Conservation (phyloP, 2,113 vertebrate genomes). For the Corythoichthys intestinalis region DNA sequence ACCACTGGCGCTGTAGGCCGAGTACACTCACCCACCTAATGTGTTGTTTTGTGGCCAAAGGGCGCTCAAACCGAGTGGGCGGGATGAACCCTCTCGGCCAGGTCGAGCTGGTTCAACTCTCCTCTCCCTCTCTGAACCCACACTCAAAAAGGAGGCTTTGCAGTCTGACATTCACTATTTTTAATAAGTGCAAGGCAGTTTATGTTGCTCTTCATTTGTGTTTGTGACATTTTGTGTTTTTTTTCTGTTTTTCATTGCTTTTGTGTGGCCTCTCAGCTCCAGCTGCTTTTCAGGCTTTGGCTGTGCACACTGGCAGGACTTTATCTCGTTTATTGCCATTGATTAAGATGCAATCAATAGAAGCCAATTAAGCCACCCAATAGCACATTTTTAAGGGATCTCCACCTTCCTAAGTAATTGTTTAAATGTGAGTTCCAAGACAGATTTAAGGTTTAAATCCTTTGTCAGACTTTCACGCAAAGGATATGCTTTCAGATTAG, state of each 20-base stretch:
- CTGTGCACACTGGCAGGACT: slow-evolving; percentile 46
- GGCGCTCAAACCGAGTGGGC: slow-evolving; percentile 46
- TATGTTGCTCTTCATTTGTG: slow-evolving; percentile 26
- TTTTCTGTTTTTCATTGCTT: slow-evolving; percentile 45
- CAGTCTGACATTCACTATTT: background rate
- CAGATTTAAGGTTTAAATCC: background rate
- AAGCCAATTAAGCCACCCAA: too few relatives aligned
- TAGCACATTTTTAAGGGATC: too few relatives aligned
- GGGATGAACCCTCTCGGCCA: slow-evolving; percentile 30
- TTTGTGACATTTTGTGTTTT: slow-evolving; percentile 43
- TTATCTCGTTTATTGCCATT: background rate
- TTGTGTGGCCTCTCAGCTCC: slow-evolving; percentile 58
- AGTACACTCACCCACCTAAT: background rate
- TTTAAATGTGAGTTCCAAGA: background rate
- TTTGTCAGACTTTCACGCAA: too few relatives aligned
- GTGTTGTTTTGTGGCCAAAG: background rate
- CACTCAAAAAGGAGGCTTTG: slow-evolving; percentile 2
- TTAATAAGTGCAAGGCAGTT: background rate
- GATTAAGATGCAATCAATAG: too few relatives aligned
- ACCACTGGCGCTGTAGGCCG: background rate
- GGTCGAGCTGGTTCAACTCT: slow-evolving; percentile 38
- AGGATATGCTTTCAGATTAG: too few relatives aligned
- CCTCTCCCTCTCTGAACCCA: slow-evolving; percentile 60
- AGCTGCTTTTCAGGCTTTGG: slow-evolving; percentile 59
- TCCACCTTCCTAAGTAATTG: too few relatives aligned